Evolutionary conservation across 2,113 vertebrate genomes (phyloP), one percentile per base, ranked within the genome.

Genomic region (Sinosuthora webbiana): DNA sequence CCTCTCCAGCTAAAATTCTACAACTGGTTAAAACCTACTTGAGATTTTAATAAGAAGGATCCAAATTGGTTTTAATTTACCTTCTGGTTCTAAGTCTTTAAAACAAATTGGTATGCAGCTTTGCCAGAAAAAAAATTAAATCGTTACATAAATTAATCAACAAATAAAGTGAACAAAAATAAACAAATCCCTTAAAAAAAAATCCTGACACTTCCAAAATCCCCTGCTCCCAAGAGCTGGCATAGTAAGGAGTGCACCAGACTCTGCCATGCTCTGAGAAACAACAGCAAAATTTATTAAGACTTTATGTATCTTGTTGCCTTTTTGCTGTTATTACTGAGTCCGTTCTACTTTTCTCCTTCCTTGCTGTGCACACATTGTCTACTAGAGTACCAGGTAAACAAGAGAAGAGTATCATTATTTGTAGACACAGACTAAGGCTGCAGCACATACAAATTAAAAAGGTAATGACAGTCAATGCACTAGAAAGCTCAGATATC

Each of bases 71-170:
- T 65, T 94, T 84, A 85, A 59, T 83, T 94, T 94, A 89, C 70
- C 49, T 89, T 94, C 49, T 65, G 28, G 28, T 60, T 95, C 91
- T 50, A 84, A 83, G 49, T 73, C 42, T 93, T 87, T 67, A 55
- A 83, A 95, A 69, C 31, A 91, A 95, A 89, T 85, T 87, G 37
- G 28, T 82, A 28, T 76, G 65, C 52, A 82, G 74, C 37, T 82
- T 87, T 73, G 57, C 35, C 0, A 2, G 35, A 35, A 69, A 77
- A 83, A 74, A 53, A 78, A 55, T 22, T 27, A 84, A 89, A 87
- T 86, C 52, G 11, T 86, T 88, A 49, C 59, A 64, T 59, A 94
- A 94, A 89, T 94, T 93, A 94, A 88, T 88, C 75, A 79, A 69
- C 76, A 85, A 90, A 69, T 69, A 63, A 83, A 77, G 12, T 14